A percentile compares a stretch with the other conserved stretches of the same genome.
Evolutionary conservation across 2,113 vertebrate species (phyloP).

Genomic region (Climacteris rufus): DNA sequence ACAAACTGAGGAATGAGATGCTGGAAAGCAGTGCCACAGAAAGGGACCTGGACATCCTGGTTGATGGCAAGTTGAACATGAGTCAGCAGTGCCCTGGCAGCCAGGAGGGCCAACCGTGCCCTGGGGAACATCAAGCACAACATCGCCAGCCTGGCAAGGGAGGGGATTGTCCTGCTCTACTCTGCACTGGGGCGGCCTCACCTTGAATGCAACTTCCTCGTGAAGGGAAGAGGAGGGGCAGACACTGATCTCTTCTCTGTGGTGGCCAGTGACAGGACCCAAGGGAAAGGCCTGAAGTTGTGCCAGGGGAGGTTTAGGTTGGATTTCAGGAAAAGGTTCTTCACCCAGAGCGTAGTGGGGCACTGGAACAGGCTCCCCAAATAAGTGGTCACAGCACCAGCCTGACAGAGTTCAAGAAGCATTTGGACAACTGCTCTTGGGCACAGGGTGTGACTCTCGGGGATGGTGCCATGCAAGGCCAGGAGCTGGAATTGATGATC

Average conservation of each 20-base stretch:
- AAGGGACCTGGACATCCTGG: not conserved
- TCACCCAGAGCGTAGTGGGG: fast-evolving
- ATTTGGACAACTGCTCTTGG: not conserved
- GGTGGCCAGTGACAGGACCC: not conserved
- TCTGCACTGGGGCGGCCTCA: not conserved
- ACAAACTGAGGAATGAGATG: not conserved
- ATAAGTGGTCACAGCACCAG: not conserved
- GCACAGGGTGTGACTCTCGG: not conserved
- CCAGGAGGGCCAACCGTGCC: not conserved
- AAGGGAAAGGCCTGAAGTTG: not conserved
- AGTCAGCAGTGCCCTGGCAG: not conserved
- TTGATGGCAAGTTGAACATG: fast-evolving
- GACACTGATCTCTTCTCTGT: not conserved
- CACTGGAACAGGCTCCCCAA: not conserved
- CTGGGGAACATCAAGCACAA: not conserved
- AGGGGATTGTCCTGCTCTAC: fast-evolving
- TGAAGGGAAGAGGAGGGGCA: not conserved
- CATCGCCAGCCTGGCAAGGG: fast-evolving
- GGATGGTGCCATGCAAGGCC: not conserved
- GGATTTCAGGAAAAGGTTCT: not conserved
- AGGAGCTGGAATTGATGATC: not conserved
- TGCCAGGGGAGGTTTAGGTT: not conserved
- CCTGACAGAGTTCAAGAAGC: not conserved
- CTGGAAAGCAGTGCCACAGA: not conserved
- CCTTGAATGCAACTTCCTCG: not conserved